These are phyloP conservation scores for Tribolium castaneum DNA, from an alignment of 1,140 invertebrate species.

Conservation along the genomic window DNA sequence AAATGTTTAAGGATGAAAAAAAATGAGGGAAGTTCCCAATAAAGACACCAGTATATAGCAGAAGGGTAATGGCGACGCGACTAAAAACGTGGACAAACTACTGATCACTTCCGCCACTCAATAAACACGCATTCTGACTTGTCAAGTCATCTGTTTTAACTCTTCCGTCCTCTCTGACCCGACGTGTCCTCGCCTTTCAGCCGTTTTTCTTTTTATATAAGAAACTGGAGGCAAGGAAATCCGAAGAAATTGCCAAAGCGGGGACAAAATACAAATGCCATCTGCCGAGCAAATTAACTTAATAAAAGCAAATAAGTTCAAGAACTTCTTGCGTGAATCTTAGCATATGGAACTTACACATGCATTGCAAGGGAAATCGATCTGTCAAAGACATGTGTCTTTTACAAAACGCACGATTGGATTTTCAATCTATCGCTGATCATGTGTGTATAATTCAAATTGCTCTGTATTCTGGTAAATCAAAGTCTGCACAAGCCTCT, in stretches of 20 bases:
- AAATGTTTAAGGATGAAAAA: slow-evolving; percentile 50
- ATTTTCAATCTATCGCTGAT: slow-evolving; percentile 40
- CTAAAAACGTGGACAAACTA: slow-evolving; percentile 48
- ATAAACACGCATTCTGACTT: slow-evolving; percentile 49
- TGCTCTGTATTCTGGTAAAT: slow-evolving; percentile 9
- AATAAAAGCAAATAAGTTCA: background rate
- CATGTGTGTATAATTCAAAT: slow-evolving; percentile 42
- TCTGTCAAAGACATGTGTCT: slow-evolving; percentile 41
- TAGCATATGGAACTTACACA: slow-evolving; percentile 10
- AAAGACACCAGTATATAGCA: slow-evolving; percentile 41
- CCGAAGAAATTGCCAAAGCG: background rate
- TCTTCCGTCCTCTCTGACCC: slow-evolving; percentile 30
- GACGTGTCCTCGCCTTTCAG: slow-evolving; percentile 9
- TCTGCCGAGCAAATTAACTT: slow-evolving; percentile 5
- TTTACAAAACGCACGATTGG: slow-evolving; percentile 38
- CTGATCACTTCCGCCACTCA: slow-evolving; percentile 48
- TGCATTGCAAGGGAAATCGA: slow-evolving; percentile 34
- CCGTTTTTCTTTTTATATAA: slow-evolving; percentile 4
- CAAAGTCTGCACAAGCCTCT: no score
- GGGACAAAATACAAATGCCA: background rate
- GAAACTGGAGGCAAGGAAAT: background rate
- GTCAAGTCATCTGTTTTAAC: slow-evolving; percentile 46
- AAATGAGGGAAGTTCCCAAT: slow-evolving; percentile 47
- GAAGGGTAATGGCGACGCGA: slow-evolving; percentile 45
- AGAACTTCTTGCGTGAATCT: background rate